phyloP scores from a whole-genome alignment of 2,888 invertebrate species.

The Amorpha juglandis region DNA sequence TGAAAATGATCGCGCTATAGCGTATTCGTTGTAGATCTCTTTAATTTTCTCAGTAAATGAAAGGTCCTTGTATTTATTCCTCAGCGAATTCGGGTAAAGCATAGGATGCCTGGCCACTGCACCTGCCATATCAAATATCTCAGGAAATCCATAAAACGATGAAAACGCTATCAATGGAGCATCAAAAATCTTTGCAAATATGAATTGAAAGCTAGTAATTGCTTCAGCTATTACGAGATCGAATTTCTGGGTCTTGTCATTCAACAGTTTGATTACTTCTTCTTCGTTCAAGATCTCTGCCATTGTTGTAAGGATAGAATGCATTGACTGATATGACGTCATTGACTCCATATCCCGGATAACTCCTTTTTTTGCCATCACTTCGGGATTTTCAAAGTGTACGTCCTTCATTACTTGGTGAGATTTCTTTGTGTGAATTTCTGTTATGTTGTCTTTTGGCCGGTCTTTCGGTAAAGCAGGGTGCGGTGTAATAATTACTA shows the following conservation, averaged over 20 bases:
- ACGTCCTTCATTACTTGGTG: slow-evolving; percentile 1
- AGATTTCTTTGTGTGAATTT: slow-evolving; percentile 23
- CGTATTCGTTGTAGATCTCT: slow-evolving; percentile 39
- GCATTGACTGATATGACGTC: background rate
- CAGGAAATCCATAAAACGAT: slow-evolving; percentile 39
- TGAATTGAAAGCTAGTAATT: slow-evolving; percentile 36
- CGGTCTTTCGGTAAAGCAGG: slow-evolving; percentile 28
- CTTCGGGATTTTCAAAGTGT: background rate
- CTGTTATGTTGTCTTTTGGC: slow-evolving; percentile 28
- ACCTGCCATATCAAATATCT: slow-evolving; percentile 42
- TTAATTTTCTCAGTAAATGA: slow-evolving; percentile 38
- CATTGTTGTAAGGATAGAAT: slow-evolving; percentile 23
- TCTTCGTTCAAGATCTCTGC: slow-evolving; percentile 30
- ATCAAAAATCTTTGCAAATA: slow-evolving; percentile 45
- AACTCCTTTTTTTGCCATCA: slow-evolving; percentile 34
- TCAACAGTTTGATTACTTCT: slow-evolving; percentile 39
- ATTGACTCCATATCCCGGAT: slow-evolving; percentile 31
- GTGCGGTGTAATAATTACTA: slow-evolving; percentile 49
- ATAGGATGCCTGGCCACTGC: slow-evolving; percentile 43
- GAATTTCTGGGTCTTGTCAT: slow-evolving; percentile 47
- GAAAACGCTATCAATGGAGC: slow-evolving; percentile 46
- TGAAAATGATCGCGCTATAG: slow-evolving; percentile 29
- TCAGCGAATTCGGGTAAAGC: slow-evolving; percentile 38
- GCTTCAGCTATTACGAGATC: slow-evolving; percentile 50
- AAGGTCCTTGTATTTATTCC: slow-evolving; percentile 37